Percentiles rank a stretch among this genome's conserved stretches.
Conservation (phyloP, 2,888 invertebrate species). For the Syritta pipiens region DNA sequence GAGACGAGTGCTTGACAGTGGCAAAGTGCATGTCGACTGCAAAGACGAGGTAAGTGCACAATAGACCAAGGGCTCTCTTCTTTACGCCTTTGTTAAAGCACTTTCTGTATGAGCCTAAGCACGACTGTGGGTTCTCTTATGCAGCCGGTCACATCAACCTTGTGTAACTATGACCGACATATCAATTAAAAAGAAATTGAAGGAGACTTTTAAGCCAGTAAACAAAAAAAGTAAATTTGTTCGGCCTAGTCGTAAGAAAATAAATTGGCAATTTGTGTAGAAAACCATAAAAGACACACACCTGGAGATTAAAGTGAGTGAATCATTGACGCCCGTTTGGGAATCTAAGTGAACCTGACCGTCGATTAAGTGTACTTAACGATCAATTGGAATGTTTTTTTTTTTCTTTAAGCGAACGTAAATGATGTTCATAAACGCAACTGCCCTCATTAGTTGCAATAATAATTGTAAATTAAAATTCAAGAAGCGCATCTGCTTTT, state of each 20-base stretch:
- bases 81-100: background rate
- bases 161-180: constrained; percentile 10
- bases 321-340: no score
- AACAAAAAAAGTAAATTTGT: no score
- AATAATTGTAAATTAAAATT: constrained; percentile 27
- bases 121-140: no score
- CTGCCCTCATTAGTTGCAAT: constrained; percentile 23
- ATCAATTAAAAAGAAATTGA: constrained; percentile 37
- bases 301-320: no score
- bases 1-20: constrained; percentile 90
- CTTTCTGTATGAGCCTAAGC: background rate
- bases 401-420: no score
- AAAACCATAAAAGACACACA: no score
- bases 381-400: no score
- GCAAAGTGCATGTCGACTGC: constrained; percentile 96
- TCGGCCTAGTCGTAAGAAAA: no score
- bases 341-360: no score
- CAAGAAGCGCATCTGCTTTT: constrained; percentile 28
- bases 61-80: no score
- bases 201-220: constrained; percentile 19
- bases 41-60: constrained; percentile 88
- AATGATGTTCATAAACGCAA: constrained; percentile 9
- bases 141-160: background rate
- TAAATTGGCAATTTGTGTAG: no score
- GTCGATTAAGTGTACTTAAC: no score